Evolutionary conservation across 2,888 invertebrate species (phyloP), one percentile per base, ranked within the genome.

Genomic region (Microplitis deprimator): DNA sequence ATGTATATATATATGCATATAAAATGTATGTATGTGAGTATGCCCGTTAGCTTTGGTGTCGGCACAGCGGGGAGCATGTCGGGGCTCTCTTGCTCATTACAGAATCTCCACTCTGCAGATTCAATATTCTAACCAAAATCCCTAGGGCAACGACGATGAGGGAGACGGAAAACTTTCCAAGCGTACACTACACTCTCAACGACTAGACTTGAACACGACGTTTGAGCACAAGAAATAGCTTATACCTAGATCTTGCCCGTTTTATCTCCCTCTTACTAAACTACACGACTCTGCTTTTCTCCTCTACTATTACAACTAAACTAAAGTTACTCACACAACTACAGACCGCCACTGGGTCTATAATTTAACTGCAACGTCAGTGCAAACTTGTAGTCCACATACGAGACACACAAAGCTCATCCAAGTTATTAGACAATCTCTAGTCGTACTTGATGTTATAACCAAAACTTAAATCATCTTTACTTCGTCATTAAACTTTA

Each of bases 101-200:
- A 88, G 87, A 86, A 85, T 87, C 86, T 86, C 87, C 82, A 85
- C 86, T 85, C 85, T 83, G 87, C 85, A 87, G 88, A 89, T 89
- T 89, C 89, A 89, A 89, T 89, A 89, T 89, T 89, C 89, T 87
- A 89, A 89, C 89, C 89, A 88, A 89, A 89, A 89, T 89, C 89
- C 89, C 89, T 85, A 86, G 88, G 88, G 89, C 88, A 87, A 82
- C 50, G 50, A 50, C 50, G 50, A 85, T 75, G 82, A 82, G 82
- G 77, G 76, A 68, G 83, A 84, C 83, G 85, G 87, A 87, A 88
- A 89, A 89, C 86, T 89, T 89, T 86, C 85, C 83, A 85, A 83
- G 86, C 84, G 83, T 62, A 62, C 20, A 62, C 62, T 20, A 62
- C 7, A 50, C 50, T 50, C 50, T 50, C 50, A 50, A 62, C 62